Evolutionary conservation across 2,888 invertebrate species (phyloP), one percentile per base, ranked within the genome.

Genomic region (Dioctria linearis): DNA sequence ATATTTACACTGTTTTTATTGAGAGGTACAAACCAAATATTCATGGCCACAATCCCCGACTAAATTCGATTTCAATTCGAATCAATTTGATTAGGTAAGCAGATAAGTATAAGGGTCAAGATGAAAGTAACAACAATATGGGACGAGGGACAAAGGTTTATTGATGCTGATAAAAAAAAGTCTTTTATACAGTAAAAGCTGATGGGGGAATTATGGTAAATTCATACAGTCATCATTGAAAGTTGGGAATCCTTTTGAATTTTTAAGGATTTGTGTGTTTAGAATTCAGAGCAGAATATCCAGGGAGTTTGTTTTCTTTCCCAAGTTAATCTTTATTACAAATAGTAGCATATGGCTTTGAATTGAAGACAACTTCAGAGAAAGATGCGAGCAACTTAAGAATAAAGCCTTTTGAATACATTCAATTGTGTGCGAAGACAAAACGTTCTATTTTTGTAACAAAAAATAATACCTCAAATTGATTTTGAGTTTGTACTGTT

Each of bases 141-240:
- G 57, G 73, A 51, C 59, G 25, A 73, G 42, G 73, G 73, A 73
- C 73, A 25, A 73, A 57, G 54, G 8, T 11, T 73, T 73, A 57
- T 73, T 57, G 57, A 40, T 73, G 73, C 73, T 73, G 73, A 73
- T 73, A 73, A 73, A 73, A 73, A 73, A 73, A 37, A 57, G 54
- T 43, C 51, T 39, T 73, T 73, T 73, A 73, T 73, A 40, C 57
- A 37, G 69, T 69, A 69, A 69, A 69, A 25, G 51, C 69, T 69
- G 69, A 69, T 69, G 73, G 54, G 73, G 73, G 59, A 57, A 73
- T 73, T 73, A 73, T 73, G 40, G 59, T 57, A 73, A 73, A 73
- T 73, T 73, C 73, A 73, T 73, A 73, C 57, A 73, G 57, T 73
- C 73, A 57, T 73, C 57, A 57, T 73, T 73, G 59, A 57, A 73